Evolutionary conservation across 1,140 invertebrate genomes (phyloP).

Genomic region (Cyrtorhinus lividipennis): DNA sequence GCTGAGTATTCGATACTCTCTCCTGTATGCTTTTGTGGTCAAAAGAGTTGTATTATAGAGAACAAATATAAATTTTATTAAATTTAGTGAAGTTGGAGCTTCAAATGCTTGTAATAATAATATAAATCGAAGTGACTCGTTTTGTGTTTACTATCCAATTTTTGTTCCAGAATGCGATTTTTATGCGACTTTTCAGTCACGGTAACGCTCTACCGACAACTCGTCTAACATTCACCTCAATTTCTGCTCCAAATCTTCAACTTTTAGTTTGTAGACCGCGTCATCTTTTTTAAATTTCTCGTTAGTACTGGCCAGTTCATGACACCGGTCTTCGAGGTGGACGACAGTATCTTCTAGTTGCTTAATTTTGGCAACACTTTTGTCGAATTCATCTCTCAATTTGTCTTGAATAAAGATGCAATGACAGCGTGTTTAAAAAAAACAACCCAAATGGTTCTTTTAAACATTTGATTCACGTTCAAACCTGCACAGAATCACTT

Average conservation of each 20-base stretch:
- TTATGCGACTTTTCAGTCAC: too few species aligned
- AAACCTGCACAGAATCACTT: not conserved
- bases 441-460: not conserved
- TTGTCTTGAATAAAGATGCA: not conserved
- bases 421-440: not conserved
- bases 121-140: too few species aligned
- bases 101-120: too few species aligned
- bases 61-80: not conserved
- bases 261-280: not conserved
- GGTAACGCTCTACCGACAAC: too few species aligned
- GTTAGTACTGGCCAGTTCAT: not conserved
- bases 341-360: not conserved
- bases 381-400: not conserved
- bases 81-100: not conserved
- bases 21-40: too few species aligned
- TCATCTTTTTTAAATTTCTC: not conserved
- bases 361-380: not conserved
- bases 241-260: not conserved
- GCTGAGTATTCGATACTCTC: too few species aligned
- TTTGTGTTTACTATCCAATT: too few species aligned
- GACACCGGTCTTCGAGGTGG: not conserved
- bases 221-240: too few species aligned
- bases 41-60: too few species aligned
- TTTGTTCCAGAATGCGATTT: too few species aligned
- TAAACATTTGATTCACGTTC: not conserved